Evolutionary conservation across 1,140 invertebrate genomes (phyloP), one percentile per base, ranked within the genome.

Genomic region (Drosophila triauraria): DNA sequence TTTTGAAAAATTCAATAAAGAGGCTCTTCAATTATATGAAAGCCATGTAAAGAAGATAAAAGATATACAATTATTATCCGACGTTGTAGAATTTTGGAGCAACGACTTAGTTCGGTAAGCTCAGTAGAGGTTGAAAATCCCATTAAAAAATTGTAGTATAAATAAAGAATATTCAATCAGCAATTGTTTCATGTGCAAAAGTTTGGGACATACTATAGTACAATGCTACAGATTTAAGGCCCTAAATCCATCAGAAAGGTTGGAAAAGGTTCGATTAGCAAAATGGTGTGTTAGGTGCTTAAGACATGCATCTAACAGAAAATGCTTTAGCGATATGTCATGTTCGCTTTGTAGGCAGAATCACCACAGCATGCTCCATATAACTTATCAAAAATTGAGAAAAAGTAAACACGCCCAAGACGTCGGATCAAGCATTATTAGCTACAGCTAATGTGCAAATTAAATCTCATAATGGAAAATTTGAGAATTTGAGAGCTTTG

Each of bases 91-190:
- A 20, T 47, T 59, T 46, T 59, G 35, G 25, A 40, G 4, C 53
- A 40, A 42, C 38, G 53, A 42, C 17, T 56, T 1, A 56, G 35
- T 56, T 56, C 53, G 6, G 13, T 40, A 15, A 42, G 20, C n/a
- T 56, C n/a, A 25, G 4, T 56, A 23, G 20, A 56, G 12, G 53
- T 42, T 27, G 53, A 56, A 42, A 56, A 56, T 5, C 53, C 53
- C 27, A 17, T 27, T 7, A 35, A 42, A 40, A 54, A 40, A 20
- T 8, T 5, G 40, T 15, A 54, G 4, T 40, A n/a, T n/a, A 3
- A 40, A 13, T 35, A 38, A 32, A 50, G 25, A 30, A 30, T 30
- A 30, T 5, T 50, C 13, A 1, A 50, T 13, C n/a, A 50, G 15
- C 13, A 30, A 5, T 50, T 50, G 25, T 30, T 25, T 9, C 12